phyloP scores from a whole-genome alignment of 2,113 vertebrate species.

The Rhynchopsitta pachyrhyncha region DNA sequence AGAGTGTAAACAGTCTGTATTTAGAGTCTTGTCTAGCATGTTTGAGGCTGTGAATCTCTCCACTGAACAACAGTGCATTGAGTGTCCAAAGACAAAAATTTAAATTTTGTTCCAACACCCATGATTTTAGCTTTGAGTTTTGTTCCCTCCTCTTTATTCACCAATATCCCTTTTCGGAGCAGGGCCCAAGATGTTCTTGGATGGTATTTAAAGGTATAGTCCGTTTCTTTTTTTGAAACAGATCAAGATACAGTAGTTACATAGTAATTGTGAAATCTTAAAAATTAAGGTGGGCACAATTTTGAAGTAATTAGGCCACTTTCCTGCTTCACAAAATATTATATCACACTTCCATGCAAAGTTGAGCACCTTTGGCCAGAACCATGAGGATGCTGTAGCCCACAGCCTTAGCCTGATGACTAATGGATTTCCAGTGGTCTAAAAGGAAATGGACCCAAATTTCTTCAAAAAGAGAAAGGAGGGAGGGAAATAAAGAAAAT shows the following conservation, averaged over 20 bases:
- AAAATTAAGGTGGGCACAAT: neutral
- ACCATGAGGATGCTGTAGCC: neutral
- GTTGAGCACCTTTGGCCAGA: neutral
- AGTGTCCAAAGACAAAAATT: neutral
- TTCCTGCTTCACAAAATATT: neutral
- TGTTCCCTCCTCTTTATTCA: neutral
- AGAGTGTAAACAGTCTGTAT: neutral
- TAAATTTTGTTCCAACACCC: neutral
- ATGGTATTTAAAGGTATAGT: neutral
- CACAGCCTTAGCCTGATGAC: neutral
- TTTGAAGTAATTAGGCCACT: neutral
- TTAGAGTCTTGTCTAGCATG: neutral
- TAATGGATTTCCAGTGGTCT: neutral
- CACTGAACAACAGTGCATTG: neutral
- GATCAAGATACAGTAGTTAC: neutral
- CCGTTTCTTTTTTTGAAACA: neutral
- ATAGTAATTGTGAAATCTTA: neutral
- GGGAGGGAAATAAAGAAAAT: neutral
- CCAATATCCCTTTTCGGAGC: accelerated
- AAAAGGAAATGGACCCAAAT: neutral
- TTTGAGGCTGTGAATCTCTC: neutral
- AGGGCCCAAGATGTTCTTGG: accelerated
- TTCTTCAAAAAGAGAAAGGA: neutral
- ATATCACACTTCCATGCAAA: neutral
- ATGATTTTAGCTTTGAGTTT: neutral